Percentiles rank a stretch among this genome's conserved stretches.
Conservation (phyloP, 2,888 invertebrate genomes). For the Polietes domitor region DNA sequence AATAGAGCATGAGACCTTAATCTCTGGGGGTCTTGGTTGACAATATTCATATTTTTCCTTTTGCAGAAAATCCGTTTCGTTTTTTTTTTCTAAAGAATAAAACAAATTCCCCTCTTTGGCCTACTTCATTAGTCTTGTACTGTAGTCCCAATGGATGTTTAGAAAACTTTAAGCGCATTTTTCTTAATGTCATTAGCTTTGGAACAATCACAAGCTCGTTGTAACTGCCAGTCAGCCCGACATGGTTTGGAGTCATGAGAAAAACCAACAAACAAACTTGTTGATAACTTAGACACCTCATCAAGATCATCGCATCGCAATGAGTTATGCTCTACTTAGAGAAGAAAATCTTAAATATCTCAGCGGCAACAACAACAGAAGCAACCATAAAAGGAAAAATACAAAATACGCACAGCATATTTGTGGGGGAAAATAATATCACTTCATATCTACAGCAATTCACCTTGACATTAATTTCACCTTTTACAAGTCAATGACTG, state of each 20-base stretch:
- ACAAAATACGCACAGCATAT: background rate
- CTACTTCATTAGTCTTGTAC: background rate
- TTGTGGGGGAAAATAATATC: constrained; percentile 10
- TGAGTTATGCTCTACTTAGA: constrained; percentile 66
- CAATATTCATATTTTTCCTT: too few species aligned
- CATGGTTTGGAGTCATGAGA: background rate
- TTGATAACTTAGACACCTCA: constrained; percentile 58
- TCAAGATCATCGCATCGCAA: constrained; percentile 53
- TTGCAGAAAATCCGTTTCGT: too few species aligned
- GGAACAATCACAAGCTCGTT: background rate
- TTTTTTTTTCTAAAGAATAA: too few species aligned
- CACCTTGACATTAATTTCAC: constrained; percentile 56
- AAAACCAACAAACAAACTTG: background rate
- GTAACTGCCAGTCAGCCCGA: background rate
- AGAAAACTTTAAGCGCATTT: too few species aligned
- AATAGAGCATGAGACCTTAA: constrained; percentile 77
- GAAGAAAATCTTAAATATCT: constrained; percentile 30
- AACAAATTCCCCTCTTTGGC: background rate
- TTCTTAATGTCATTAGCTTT: background rate
- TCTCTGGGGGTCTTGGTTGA: constrained; percentile 78
- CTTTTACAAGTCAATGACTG: constrained; percentile 54
- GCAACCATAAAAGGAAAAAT: constrained; percentile 21
- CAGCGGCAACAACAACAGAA: background rate
- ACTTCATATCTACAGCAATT: background rate
- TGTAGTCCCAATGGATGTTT: too few species aligned